phyloP scores from a whole-genome alignment of 2,888 invertebrate species.

The Trilocha varians region DNA sequence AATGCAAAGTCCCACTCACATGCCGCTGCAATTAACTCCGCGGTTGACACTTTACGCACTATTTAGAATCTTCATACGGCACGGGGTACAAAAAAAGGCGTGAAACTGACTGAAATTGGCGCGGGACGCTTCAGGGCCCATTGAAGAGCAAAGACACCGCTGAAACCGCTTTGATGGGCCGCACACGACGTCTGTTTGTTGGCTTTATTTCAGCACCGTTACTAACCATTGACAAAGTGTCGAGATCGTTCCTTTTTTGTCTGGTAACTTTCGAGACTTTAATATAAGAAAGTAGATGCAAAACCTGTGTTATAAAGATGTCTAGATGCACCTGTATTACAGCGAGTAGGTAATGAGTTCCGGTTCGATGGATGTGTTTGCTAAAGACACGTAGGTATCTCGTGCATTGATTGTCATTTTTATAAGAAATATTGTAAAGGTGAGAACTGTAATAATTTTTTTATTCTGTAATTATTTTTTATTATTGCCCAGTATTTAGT shows the following conservation, averaged over 20 bases:
- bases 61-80: slow-evolving; percentile 47
- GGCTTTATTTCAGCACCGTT: slow-evolving; percentile 6
- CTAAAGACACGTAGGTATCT: no score
- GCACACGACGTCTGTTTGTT: slow-evolving; percentile 44
- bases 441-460: no score
- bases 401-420: no score
- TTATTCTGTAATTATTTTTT: no score
- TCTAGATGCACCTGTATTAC: no score
- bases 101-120: slow-evolving; percentile 62
- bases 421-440: no score
- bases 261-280: background rate
- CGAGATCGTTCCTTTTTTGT: background rate
- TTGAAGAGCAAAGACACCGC: slow-evolving; percentile 57
- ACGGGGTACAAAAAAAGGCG: slow-evolving; percentile 50
- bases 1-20: background rate
- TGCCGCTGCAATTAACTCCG: slow-evolving; percentile 43
- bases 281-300: background rate
- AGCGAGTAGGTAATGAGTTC: no score
- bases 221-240: slow-evolving; percentile 3
- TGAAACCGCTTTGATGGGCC: slow-evolving; percentile 58
- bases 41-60: slow-evolving; percentile 57
- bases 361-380: no score
- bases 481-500: no score
- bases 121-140: slow-evolving; percentile 59
- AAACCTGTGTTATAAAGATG: no score